Evolutionary conservation across 2,113 vertebrate species (phyloP).

Genomic region (Balaenoptera acutorostrata): DNA sequence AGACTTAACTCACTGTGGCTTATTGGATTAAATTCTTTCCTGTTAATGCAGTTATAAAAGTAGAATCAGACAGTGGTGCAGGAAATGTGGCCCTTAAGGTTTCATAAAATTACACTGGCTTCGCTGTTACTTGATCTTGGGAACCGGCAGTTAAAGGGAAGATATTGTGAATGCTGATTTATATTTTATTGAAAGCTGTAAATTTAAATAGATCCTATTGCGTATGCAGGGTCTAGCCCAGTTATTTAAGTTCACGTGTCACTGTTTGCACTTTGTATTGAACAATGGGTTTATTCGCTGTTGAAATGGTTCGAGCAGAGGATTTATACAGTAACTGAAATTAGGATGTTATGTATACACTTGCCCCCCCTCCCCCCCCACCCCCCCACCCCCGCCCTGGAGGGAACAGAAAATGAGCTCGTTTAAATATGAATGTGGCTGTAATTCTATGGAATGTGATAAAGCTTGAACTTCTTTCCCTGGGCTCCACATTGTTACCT

Average conservation of each 20-base stretch:
- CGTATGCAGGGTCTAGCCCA: constrained; percentile 26
- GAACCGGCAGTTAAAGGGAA: constrained; percentile 34
- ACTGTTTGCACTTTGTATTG: constrained; percentile 69
- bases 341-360: not conserved
- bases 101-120: constrained; percentile 39
- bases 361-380: not conserved
- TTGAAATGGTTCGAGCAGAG: constrained; percentile 34
- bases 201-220: constrained; percentile 42
- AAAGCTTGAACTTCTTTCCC: not conserved
- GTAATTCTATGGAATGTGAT: not conserved
- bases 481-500: not conserved
- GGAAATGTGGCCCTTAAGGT: not conserved
- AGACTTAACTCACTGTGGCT: constrained; percentile 41
- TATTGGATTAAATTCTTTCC: not conserved
- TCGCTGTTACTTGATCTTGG: constrained; percentile 46
- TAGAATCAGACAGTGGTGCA: not conserved
- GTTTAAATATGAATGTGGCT: not conserved
- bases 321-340: not conserved
- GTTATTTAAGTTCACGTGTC: constrained; percentile 64
- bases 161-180: constrained; percentile 48
- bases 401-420: not conserved
- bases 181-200: constrained; percentile 48
- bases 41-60: not conserved
- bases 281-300: constrained; percentile 54
- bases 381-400: not conserved